phyloP scores from a whole-genome alignment of 2,113 vertebrate genomes.

The Oostethus manadensis region DNA sequence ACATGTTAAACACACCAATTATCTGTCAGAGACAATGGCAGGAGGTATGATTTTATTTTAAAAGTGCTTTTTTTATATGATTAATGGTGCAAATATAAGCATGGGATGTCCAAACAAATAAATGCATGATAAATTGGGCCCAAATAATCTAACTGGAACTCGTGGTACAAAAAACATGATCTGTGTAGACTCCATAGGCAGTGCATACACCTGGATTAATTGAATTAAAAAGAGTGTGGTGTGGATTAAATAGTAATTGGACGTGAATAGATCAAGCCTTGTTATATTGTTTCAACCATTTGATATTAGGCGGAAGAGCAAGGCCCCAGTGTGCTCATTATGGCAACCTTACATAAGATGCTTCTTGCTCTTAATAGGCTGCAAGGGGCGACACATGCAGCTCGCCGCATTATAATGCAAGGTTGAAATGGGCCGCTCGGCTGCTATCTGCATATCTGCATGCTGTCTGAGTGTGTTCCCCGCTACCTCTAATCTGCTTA shows the following conservation, averaged over 20 bases:
- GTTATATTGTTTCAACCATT: conserved; percentile 65
- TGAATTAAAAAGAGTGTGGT: conserved; percentile 41
- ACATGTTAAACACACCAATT: too few relatives aligned
- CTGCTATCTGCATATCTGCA: conserved; percentile 80
- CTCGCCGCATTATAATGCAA: conserved; percentile 93
- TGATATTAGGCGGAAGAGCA: conserved; percentile 55
- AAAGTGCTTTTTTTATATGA: too few relatives aligned
- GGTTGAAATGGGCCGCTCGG: conserved; percentile 82
- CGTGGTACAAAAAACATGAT: not conserved
- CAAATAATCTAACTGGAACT: too few relatives aligned
- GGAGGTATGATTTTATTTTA: too few relatives aligned
- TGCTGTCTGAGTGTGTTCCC: conserved; percentile 85
- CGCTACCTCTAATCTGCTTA: conserved; percentile 98
- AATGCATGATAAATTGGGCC: too few relatives aligned
- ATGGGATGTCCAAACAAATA: too few relatives aligned
- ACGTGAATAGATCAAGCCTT: conserved; percentile 50
- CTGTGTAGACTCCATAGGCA: conserved; percentile 26
- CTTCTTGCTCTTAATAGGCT: conserved; percentile 94
- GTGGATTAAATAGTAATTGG: conserved; percentile 60
- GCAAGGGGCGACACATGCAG: conserved; percentile 88
- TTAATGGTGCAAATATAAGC: too few relatives aligned
- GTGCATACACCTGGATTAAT: conserved; percentile 57
- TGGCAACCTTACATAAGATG: conserved; percentile 77
- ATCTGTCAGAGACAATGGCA: too few relatives aligned
- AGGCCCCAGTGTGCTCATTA: conserved; percentile 54